Evolutionary conservation across 2,888 invertebrate species (phyloP).

Genomic region (Falcaria lacertinaria): DNA sequence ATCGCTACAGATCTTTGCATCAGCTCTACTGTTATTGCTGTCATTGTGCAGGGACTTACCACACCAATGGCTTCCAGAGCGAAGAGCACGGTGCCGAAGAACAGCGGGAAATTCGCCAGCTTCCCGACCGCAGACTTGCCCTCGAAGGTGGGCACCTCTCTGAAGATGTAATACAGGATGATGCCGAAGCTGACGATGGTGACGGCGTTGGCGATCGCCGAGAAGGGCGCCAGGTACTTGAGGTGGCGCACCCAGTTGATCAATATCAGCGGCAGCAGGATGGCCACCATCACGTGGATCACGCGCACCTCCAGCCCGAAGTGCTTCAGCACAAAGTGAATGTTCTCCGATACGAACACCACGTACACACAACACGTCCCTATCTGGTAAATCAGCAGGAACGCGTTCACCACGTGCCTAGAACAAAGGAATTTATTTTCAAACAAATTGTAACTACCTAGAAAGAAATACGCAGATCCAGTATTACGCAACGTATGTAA

Average conservation of each 20-base stretch:
- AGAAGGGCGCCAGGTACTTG: constrained; percentile 93
- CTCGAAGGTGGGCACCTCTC: constrained; percentile 82
- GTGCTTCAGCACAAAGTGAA: constrained; percentile 83
- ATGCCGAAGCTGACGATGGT: constrained; percentile 91
- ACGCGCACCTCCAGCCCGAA: constrained; percentile 72
- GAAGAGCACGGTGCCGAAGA: constrained; percentile 97
- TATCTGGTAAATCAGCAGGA: constrained; percentile 92
- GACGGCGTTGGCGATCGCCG: constrained; percentile 91
- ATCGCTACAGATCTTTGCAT: too few relatives aligned
- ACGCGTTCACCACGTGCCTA: constrained; percentile 86
- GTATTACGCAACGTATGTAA: too few relatives aligned
- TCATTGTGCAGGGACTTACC: too few relatives aligned
- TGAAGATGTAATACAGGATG: constrained; percentile 91
- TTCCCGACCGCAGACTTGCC: constrained; percentile 82
- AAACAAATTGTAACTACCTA: not conserved
- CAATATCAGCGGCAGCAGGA: constrained; percentile 86
- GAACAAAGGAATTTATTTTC: constrained; percentile 21
- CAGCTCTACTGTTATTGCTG: too few relatives aligned
- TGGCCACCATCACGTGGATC: constrained; percentile 84
- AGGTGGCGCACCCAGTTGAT: constrained; percentile 92
- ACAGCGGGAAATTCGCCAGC: constrained; percentile 88
- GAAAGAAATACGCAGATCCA: not conserved
- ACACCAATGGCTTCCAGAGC: constrained; percentile 97
- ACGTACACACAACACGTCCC: constrained; percentile 98
- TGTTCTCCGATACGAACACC: constrained; percentile 93